These are phyloP conservation scores for Epicampocera succincta DNA, from an alignment of 2,888 invertebrate genomes.

Conservation along the genomic window DNA sequence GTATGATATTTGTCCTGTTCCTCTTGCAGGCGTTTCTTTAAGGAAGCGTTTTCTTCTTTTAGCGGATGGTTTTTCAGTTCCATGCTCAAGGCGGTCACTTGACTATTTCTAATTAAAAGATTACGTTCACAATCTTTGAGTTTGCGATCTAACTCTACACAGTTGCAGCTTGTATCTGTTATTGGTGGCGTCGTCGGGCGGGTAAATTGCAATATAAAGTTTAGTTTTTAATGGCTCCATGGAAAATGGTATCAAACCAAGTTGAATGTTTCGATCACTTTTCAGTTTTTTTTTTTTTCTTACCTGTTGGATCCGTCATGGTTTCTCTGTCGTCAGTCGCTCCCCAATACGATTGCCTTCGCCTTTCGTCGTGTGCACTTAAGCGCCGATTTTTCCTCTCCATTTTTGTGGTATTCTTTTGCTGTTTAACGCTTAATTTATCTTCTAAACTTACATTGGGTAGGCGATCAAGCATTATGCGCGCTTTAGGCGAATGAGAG, in stretches of 20 bases:
- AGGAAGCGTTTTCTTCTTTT: conserved; percentile 75
- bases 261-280: too few relatives aligned
- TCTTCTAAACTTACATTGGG: conserved; percentile 71
- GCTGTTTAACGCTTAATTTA: conserved; percentile 67
- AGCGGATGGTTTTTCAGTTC: conserved; percentile 78
- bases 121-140: conserved; percentile 75
- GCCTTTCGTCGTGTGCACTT: conserved; percentile 78
- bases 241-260: too few relatives aligned
- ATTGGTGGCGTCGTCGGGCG: background rate
- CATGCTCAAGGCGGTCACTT: conserved; percentile 76
- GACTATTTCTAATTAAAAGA: conserved; percentile 76
- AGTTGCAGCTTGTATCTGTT: conserved; percentile 75
- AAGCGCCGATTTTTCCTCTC: conserved; percentile 76
- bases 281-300: conserved; percentile 21
- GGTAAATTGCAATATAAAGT: too few relatives aligned
- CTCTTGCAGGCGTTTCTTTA: conserved; percentile 76
- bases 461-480: conserved; percentile 51
- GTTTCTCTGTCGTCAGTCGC: conserved; percentile 74
- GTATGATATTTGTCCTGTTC: conserved; percentile 75
- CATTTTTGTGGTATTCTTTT: conserved; percentile 67
- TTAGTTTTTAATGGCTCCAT: too few relatives aligned
- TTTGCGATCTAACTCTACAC: conserved; percentile 75
- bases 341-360: conserved; percentile 75
- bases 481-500: conserved; percentile 34
- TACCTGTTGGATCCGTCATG: conserved; percentile 79